Evolutionary conservation across 2,888 invertebrate species (phyloP).

Genomic region (Junonia oenone): DNA sequence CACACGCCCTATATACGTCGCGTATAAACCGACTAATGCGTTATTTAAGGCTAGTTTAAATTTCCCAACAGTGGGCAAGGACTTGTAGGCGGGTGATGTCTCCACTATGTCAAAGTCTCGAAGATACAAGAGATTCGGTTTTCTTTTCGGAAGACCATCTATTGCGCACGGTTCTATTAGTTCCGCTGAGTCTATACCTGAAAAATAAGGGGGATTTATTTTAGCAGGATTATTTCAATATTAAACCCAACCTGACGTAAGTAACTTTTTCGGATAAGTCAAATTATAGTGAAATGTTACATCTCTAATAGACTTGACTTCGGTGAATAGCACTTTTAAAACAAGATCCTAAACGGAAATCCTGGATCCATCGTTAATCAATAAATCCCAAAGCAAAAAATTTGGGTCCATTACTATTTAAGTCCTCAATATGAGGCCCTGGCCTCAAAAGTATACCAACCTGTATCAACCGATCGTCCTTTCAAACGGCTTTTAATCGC

Average conservation of each 20-base stretch:
- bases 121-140: slow-evolving; percentile 35
- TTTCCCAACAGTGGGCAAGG: slow-evolving; percentile 30
- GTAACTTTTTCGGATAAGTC: background rate
- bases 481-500: slow-evolving; percentile 29
- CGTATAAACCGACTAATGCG: slow-evolving; percentile 39
- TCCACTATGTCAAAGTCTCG: slow-evolving; percentile 48
- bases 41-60: slow-evolving; percentile 29
- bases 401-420: no score
- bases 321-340: no score
- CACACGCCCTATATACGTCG: slow-evolving; percentile 65
- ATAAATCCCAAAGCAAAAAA: background rate
- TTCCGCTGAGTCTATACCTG: slow-evolving; percentile 32
- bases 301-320: no score
- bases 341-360: no score
- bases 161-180: slow-evolving; percentile 33
- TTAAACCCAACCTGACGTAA: no score
- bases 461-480: slow-evolving; percentile 30
- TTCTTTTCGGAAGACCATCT: slow-evolving; percentile 27
- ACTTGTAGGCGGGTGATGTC: slow-evolving; percentile 51
- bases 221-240: no score
- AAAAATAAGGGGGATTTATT: background rate
- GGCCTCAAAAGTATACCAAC: no score
- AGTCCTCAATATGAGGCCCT: no score
- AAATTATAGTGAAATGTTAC: no score
- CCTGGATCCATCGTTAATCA: no score